Conservation (phyloP, 2,888 invertebrate species). For the Choristoneura rosaceana region DNA sequence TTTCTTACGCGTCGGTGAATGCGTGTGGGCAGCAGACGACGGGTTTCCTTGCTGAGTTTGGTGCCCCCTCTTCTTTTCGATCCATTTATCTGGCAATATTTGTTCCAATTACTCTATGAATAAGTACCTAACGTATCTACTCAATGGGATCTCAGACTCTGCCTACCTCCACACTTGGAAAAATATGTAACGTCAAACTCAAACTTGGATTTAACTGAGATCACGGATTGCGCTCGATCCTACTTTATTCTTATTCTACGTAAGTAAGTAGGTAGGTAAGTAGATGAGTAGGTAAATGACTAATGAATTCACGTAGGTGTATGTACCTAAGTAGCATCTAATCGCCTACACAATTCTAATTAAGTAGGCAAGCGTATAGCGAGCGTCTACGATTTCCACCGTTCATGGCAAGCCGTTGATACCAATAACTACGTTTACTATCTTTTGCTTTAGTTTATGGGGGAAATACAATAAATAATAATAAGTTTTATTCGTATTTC, state of each 20-base stretch:
- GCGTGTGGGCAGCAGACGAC: neutral
- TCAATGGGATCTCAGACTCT: neutral
- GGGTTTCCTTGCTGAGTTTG: neutral
- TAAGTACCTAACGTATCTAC: neutral
- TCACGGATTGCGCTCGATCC: too few species aligned
- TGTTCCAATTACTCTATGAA: neutral
- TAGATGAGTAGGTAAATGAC: neutral
- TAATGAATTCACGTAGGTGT: neutral
- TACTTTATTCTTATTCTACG: neutral
- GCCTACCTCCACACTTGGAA: neutral
- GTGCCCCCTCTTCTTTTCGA: neutral
- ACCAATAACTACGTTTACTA: too few species aligned
- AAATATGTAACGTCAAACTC: neutral
- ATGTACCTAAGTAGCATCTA: neutral
- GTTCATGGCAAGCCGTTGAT: neutral
- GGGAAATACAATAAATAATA: too few species aligned
- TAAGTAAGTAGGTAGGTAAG: neutral
- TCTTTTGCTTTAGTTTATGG: too few species aligned
- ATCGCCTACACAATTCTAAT: conserved; percentile 6
- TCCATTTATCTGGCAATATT: neutral
- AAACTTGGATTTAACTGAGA: too few species aligned
- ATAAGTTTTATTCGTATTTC: too few species aligned
- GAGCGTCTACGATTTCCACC: neutral
- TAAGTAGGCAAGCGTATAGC: conserved; percentile 1
- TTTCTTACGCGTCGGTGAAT: neutral